These are phyloP conservation scores for Thymallus thymallus DNA, from an alignment of 2,113 vertebrate genomes.

Conservation along the genomic window DNA sequence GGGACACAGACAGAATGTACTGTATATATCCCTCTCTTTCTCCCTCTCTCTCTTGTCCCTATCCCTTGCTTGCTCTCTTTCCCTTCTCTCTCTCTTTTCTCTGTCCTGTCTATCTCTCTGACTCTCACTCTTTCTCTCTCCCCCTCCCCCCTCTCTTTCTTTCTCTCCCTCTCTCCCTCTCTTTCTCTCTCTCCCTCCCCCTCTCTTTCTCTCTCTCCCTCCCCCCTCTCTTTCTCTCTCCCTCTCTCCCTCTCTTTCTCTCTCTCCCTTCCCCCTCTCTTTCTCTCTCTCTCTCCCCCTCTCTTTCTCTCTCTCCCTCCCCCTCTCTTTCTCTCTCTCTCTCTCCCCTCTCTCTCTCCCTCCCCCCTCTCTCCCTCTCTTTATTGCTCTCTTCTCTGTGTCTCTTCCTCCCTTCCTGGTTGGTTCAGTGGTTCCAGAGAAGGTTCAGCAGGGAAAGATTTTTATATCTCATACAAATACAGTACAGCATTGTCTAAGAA, in stretches of 20 bases:
- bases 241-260: background rate
- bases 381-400: background rate
- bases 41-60: slow-evolving; percentile 33
- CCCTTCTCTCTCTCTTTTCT: background rate
- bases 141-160: too few species aligned
- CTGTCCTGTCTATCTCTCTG: too few species aligned
- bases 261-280: too few species aligned
- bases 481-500: background rate
- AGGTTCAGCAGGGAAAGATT: slow-evolving; percentile 1
- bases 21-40: slow-evolving; percentile 33
- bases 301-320: too few species aligned
- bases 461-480: slow-evolving; percentile 28
- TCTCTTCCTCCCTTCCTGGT: too few species aligned
- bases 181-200: too few species aligned
- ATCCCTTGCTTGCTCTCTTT: background rate
- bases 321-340: background rate
- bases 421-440: too few species aligned
- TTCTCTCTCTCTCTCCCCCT: background rate
- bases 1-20: slow-evolving; percentile 49
- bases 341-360: too few species aligned
- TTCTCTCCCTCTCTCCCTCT: background rate
- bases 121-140: background rate
- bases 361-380: background rate
- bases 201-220: too few species aligned
- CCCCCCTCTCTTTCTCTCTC: too few species aligned